Conservation (phyloP, 2,797 vertebrate genomes). For the Lycodopsis pacificus region DNA sequence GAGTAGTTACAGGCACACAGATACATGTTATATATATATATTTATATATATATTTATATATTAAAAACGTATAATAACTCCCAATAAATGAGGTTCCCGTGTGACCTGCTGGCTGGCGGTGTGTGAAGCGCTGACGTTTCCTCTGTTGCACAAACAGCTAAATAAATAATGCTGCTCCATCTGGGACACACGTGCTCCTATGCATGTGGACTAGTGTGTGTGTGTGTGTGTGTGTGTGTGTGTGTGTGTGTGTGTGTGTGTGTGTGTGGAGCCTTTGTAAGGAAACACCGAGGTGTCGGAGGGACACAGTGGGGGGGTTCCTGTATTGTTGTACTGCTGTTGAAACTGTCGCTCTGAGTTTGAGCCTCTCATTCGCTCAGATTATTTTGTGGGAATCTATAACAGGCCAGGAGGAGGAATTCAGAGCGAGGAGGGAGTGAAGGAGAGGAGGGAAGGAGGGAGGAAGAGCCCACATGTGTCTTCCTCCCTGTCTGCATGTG, state of each 20-base stretch:
- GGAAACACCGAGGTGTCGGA: conserved; percentile 75
- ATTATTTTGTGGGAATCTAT: conserved; percentile 64
- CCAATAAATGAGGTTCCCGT: conserved; percentile 25
- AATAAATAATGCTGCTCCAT: conserved; percentile 59
- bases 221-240: conserved; percentile 12
- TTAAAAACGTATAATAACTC: conserved; percentile 26
- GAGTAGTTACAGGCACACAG: conserved; percentile 17
- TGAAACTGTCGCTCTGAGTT: conserved; percentile 76
- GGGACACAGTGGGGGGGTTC: conserved; percentile 66
- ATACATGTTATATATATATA: conserved; percentile 19
- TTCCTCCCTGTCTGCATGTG: conserved; percentile 49
- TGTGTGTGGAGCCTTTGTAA: conserved; percentile 69
- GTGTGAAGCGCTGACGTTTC: conserved; percentile 27
- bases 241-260: neutral
- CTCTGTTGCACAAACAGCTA: conserved; percentile 49
- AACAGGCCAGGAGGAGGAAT: conserved; percentile 56
- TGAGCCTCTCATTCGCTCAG: conserved; percentile 62
- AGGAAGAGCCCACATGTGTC: conserved; percentile 56
- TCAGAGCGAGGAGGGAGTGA: neutral
- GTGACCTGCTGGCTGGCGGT: conserved; percentile 1
- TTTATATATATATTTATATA: too few species aligned
- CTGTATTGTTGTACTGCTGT: conserved; percentile 76
- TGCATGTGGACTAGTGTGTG: conserved; percentile 32
- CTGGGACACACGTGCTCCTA: conserved; percentile 59
- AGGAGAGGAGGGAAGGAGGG: conserved; percentile 20